These are phyloP conservation scores for Labeo rohita DNA, from an alignment of 2,113 vertebrate species.

Conservation along the genomic window DNA sequence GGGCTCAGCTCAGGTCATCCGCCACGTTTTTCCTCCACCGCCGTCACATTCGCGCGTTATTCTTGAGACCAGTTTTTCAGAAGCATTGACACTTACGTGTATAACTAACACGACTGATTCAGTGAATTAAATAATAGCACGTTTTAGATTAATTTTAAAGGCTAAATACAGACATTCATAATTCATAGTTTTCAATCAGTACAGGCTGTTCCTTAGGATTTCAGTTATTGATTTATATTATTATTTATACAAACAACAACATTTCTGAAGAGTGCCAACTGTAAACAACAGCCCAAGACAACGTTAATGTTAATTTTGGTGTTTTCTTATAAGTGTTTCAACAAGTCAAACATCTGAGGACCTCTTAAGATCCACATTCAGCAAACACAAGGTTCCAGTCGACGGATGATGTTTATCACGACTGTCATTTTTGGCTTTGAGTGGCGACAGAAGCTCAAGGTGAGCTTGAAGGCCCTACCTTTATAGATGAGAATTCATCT, in stretches of 20 bases:
- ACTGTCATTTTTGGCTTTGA: neutral
- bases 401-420: neutral
- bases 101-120: neutral
- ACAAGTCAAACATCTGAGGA: neutral
- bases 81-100: neutral
- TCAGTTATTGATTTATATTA: neutral
- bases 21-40: conserved; percentile 20
- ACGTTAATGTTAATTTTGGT: neutral
- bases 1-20: conserved; percentile 19
- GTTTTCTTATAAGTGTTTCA: neutral
- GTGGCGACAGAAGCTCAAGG: conserved; percentile 3
- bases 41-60: neutral
- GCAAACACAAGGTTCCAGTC: neutral
- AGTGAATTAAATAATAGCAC: neutral
- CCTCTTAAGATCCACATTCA: neutral
- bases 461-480: conserved; percentile 62
- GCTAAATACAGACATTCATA: neutral
- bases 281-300: neutral
- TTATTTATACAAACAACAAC: neutral
- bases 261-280: neutral
- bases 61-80: neutral
- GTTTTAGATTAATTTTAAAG: too few species aligned
- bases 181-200: neutral
- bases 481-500: conserved; percentile 50
- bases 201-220: neutral